phyloP scores from a whole-genome alignment of 2,888 invertebrate genomes.

The Melangyna quadrimaculata region DNA sequence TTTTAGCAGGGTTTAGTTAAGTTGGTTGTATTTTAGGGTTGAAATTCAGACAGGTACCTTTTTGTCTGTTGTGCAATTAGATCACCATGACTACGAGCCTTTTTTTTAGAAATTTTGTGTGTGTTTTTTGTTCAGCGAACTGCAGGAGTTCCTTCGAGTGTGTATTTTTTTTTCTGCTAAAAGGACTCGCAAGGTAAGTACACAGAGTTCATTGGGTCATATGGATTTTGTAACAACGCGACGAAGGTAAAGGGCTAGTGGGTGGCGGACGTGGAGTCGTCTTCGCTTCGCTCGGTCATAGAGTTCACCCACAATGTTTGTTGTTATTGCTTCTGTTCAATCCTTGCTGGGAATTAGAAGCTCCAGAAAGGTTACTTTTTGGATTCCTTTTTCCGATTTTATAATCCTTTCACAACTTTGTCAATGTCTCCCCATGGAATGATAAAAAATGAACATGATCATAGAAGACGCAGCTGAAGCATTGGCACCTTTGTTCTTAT shows the following conservation, averaged over 20 bases:
- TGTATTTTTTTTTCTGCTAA: background rate
- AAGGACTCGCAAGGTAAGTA: constrained; percentile 27
- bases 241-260: background rate
- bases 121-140: background rate
- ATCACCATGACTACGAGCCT: constrained; percentile 57
- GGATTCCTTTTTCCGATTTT: constrained; percentile 26
- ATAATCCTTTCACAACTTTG: constrained; percentile 54
- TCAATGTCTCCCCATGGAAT: constrained; percentile 42
- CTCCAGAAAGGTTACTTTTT: background rate
- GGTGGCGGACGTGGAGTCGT: background rate
- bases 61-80: constrained; percentile 62
- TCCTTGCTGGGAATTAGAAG: constrained; percentile 52
- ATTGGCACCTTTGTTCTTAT: constrained; percentile 43
- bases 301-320: constrained; percentile 43
- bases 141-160: background rate
- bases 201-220: constrained; percentile 62
- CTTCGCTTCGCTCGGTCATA: background rate
- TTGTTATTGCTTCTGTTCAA: constrained; percentile 45
- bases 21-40: constrained; percentile 31
- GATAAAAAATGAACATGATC: constrained; percentile 1
- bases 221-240: constrained; percentile 13
- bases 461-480: constrained; percentile 40
- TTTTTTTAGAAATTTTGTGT: background rate
- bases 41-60: constrained; percentile 52
- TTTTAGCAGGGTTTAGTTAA: background rate